phyloP scores from a whole-genome alignment of 2,113 vertebrate species.

The Cathartes aura region DNA sequence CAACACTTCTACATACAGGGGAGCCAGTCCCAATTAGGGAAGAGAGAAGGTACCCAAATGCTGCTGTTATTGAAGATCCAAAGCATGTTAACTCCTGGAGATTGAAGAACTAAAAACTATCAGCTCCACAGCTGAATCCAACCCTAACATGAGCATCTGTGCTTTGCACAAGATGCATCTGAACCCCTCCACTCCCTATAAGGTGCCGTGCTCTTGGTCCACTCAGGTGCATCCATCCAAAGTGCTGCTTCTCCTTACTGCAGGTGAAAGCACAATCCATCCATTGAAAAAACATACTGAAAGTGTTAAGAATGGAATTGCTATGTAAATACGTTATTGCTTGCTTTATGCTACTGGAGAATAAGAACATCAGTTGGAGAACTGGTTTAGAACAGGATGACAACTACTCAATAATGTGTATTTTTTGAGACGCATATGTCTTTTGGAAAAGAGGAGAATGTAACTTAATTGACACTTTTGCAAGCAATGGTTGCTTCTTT shows the following conservation, averaged over 20 bases:
- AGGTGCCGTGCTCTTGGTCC: rapidly evolving
- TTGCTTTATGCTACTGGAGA: background rate
- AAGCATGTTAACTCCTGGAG: background rate
- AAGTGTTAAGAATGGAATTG: background rate
- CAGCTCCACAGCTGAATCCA: background rate
- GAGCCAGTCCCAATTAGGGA: background rate
- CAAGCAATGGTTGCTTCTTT: background rate
- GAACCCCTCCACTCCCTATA: background rate
- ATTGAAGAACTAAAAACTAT: background rate
- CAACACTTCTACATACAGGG: background rate
- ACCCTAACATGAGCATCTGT: background rate
- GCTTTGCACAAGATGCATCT: background rate
- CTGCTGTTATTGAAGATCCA: background rate
- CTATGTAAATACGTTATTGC: background rate
- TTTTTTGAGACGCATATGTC: background rate
- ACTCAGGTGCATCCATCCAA: background rate
- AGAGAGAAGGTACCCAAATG: background rate
- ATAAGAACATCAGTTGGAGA: background rate
- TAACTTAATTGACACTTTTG: constrained; percentile 42
- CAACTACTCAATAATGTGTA: background rate
- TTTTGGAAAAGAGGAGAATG: constrained; percentile 13
- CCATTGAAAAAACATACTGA: background rate
- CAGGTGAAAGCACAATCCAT: background rate
- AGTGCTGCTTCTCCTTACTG: background rate
- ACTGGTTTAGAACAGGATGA: constrained; percentile 16